Conservation (phyloP, 2,888 invertebrate genomes). For the Pterostichus niger region DNA sequence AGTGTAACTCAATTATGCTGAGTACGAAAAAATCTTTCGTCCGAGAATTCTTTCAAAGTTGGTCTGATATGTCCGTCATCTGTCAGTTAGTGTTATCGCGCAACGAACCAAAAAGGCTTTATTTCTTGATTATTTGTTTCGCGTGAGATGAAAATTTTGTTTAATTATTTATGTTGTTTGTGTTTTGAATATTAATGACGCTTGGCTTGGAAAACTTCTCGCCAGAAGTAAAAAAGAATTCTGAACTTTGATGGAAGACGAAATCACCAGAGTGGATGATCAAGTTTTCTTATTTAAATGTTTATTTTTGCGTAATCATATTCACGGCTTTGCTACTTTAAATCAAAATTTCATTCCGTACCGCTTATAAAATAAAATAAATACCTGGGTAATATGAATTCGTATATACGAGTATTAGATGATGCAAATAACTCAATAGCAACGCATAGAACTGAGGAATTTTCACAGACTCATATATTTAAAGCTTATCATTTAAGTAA, state of each 20-base stretch:
- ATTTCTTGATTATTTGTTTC: conserved; percentile 54
- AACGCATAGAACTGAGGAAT: too few species aligned
- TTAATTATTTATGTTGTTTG: conserved; percentile 65
- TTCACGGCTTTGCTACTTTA: conserved; percentile 2
- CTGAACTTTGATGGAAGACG: conserved; percentile 34
- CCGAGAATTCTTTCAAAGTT: conserved; percentile 52
- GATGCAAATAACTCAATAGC: too few species aligned
- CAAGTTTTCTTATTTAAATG: conserved; percentile 53
- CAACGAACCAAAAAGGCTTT: conserved; percentile 15
- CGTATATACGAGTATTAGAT: too few species aligned
- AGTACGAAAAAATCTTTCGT: conserved; percentile 47
- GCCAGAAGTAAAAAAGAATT: conserved; percentile 41
- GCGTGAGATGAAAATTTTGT: conserved; percentile 60
- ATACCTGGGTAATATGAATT: too few species aligned
- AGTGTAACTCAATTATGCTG: conserved; percentile 60
- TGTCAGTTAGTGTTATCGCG: conserved; percentile 52
- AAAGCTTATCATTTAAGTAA: too few species aligned
- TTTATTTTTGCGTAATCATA: conserved; percentile 38
- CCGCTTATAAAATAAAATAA: too few species aligned
- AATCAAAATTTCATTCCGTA: too few species aligned
- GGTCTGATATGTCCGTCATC: conserved; percentile 58
- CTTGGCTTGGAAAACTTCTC: conserved; percentile 18
- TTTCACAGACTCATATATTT: too few species aligned
- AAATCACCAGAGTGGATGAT: conserved; percentile 30
- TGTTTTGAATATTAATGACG: conserved; percentile 60